Base-by-base conservation (phyloP, 2,797 vertebrate genomes). In the Melanotaenia maccullochi region DNA sequence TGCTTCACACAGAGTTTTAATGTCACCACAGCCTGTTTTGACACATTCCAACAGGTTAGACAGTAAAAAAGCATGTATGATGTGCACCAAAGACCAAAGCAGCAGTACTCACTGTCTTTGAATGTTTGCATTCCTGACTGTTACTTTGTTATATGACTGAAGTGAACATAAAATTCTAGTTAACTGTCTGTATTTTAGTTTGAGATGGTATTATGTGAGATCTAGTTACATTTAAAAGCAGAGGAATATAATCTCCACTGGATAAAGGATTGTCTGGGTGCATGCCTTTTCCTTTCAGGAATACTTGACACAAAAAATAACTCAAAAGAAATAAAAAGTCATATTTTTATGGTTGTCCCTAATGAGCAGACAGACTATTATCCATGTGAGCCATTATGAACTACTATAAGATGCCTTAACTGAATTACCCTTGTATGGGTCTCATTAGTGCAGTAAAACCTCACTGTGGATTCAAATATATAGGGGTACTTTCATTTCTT, bases 401-500 rank as follows among this genome's bases (percentile, higher is more conserved):
- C 13, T 2, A 33, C 32, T 60, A 20, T 61, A 64, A 56, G 58
- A 74, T 77, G 47, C 65, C 75, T n/a, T 65, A 71, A 54, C 73
- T 80, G 74, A 68, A 71, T 62, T 65, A 60, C 49, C 49, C 35
- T 62, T 60, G 35, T 62, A 82, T 67, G 77, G 57, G 62, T 77
- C 84, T 85, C 83, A 73, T 1, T 67, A 79, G 82, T 58, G 72
- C 78, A 74, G 66, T 89, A 68, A 81, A 76, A 64, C 68, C 52
- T 71, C 65, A 73, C 68, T 72, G 76, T 76, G 56, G 67, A 72
- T 89, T 76, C 24, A 70, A 38, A 81, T 81, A 58, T 57, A 77
- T 65, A 42, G 42, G 47, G 14, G 71, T 88, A 30, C 81, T 85
- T 82, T 63, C 58, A 69, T 84, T 68, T 68, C 73, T 85, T 68